Evolutionary conservation across 2,888 invertebrate species (phyloP).

Genomic region (Sinotaia quadrata): DNA sequence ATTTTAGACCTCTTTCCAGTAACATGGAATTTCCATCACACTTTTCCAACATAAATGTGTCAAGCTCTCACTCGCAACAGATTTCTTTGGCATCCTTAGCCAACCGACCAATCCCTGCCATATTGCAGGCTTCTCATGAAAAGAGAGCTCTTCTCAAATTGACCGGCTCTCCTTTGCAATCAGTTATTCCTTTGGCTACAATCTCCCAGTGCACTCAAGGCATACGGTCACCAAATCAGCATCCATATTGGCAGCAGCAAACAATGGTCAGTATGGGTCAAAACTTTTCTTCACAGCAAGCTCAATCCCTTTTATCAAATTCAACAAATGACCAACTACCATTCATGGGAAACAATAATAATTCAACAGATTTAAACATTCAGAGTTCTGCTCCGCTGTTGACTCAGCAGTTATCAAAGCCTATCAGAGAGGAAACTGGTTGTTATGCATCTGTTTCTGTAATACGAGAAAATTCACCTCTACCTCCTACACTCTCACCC

Average conservation of each 20-base stretch:
- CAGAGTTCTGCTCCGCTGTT: too few species aligned
- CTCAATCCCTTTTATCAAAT: neutral
- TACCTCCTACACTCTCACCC: constrained; percentile 19
- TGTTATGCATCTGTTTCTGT: too few species aligned
- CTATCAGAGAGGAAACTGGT: neutral
- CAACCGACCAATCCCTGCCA: constrained; percentile 9
- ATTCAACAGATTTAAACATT: neutral
- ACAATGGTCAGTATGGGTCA: neutral
- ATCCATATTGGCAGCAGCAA: neutral
- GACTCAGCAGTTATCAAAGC: neutral
- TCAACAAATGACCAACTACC: too few species aligned
- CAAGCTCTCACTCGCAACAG: constrained; percentile 6
- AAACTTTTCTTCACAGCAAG: neutral
- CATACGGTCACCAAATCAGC: neutral
- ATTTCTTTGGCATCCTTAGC: neutral
- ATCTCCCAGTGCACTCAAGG: constrained; percentile 1
- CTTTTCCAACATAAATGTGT: neutral
- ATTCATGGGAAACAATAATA: too few species aligned
- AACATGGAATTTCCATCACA: neutral
- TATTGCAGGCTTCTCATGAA: constrained; percentile 9
- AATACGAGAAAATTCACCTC: neutral
- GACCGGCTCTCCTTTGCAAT: neutral
- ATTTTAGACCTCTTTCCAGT: constrained; percentile 17
- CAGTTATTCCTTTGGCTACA: constrained; percentile 23
- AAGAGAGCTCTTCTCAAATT: neutral